Conservation (phyloP, 1,140 invertebrate species). For the fruit fly (Drosophila melanogaster) region Release_6_plus_ISO1_MT NT_037436.4:16779501-16780000, state of each 20-base stretch:
- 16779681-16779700: neutral
- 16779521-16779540: conserved; percentile 7
- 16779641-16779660: neutral
- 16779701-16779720: conserved; percentile 21
- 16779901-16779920: too few relatives aligned
- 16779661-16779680: neutral
- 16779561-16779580: neutral
- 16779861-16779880: too few relatives aligned
- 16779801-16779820: too few relatives aligned
- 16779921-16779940: too few relatives aligned
- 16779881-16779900: too few relatives aligned
- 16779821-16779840: too few relatives aligned
- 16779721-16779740: neutral
- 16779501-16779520: neutral
- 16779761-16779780: neutral
- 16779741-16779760: neutral
- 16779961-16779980: too few relatives aligned
- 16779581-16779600: neutral
- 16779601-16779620: conserved; percentile 6
- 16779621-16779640: neutral
- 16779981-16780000: too few relatives aligned
- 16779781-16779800: neutral
- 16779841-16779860: too few relatives aligned
- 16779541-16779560: conserved; percentile 10
- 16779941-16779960: too few relatives aligned